A percentile compares a stretch with the other conserved stretches of the same genome.
These are phyloP conservation scores for Drosophila sordidula DNA, from an alignment of 2,888 invertebrate genomes.

Conservation along the genomic window DNA sequence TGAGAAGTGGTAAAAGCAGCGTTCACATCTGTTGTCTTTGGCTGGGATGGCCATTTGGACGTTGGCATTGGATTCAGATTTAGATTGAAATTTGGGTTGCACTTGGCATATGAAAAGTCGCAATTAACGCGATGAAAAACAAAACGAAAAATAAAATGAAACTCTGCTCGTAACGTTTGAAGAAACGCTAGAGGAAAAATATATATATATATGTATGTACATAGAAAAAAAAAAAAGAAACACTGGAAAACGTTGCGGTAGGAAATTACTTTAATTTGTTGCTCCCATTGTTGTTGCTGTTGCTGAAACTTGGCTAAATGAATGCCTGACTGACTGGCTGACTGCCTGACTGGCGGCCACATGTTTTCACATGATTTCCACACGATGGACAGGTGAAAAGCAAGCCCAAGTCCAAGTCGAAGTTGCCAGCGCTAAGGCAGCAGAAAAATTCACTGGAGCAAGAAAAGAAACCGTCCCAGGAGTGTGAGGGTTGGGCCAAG, in stretches of 20 bases:
- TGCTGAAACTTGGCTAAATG: constrained; percentile 74
- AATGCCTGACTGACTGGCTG: constrained; percentile 73
- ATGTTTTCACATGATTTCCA: constrained; percentile 81
- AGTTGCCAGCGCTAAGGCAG: constrained; percentile 37
- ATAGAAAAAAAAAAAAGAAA: constrained; percentile 22
- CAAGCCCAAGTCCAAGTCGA: constrained; percentile 60
- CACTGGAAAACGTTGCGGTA: constrained; percentile 73
- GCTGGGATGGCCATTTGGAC: constrained; percentile 18
- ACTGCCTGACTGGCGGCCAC: constrained; percentile 71
- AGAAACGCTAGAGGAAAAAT: constrained; percentile 35
- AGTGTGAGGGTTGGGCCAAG: constrained; percentile 14
- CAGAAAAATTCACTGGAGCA: constrained; percentile 78
- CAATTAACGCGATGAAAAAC: constrained; percentile 64
- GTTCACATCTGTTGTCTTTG: constrained; percentile 35
- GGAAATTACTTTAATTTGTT: constrained; percentile 80
- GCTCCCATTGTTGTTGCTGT: constrained; percentile 67
- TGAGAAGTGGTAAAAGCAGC: constrained; percentile 34
- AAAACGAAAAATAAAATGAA: constrained; percentile 23
- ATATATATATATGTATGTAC: not conserved
- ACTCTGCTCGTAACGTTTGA: constrained; percentile 27
- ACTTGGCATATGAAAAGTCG: constrained; percentile 75
- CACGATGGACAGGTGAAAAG: constrained; percentile 80
- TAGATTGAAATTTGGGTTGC: constrained; percentile 47
- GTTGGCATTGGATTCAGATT: constrained; percentile 33
- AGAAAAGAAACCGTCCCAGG: constrained; percentile 58